These are phyloP conservation scores for Cylindroiulus punctatus DNA, from an alignment of 2,888 invertebrate species.

Conservation along the genomic window DNA sequence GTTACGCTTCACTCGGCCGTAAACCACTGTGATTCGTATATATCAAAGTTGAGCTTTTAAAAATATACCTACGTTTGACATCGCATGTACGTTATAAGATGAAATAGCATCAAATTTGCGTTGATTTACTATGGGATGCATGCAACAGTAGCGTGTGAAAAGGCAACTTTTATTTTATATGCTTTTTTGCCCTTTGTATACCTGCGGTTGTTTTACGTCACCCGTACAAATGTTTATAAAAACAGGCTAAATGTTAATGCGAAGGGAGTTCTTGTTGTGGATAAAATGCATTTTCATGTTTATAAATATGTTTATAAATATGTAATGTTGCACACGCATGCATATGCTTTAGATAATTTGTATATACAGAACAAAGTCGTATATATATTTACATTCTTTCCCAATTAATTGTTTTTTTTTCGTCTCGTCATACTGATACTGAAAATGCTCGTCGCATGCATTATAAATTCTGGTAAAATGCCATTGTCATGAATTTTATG, in stretches of 20 bases:
- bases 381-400: neutral
- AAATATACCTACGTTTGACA: neutral
- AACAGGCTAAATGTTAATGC: neutral
- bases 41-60: slow-evolving; percentile 4
- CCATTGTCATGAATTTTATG: too few species aligned
- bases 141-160: slow-evolving; percentile 42
- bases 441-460: neutral
- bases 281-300: neutral
- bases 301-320: neutral
- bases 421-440: neutral
- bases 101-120: slow-evolving; percentile 9
- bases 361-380: neutral
- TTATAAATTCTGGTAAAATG: too few species aligned
- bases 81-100: neutral
- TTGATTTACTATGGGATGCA: slow-evolving; percentile 34
- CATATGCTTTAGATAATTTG: neutral
- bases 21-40: slow-evolving; percentile 28
- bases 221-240: neutral
- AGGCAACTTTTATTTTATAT: slow-evolving; percentile 6
- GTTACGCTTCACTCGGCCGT: slow-evolving; percentile 34
- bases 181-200: neutral
- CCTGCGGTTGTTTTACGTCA: neutral
- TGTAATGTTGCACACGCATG: neutral
- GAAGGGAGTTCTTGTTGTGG: neutral
- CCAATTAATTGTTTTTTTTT: neutral